phyloP scores from a whole-genome alignment of 2,113 vertebrate species.

The Carassius carassius region DNA sequence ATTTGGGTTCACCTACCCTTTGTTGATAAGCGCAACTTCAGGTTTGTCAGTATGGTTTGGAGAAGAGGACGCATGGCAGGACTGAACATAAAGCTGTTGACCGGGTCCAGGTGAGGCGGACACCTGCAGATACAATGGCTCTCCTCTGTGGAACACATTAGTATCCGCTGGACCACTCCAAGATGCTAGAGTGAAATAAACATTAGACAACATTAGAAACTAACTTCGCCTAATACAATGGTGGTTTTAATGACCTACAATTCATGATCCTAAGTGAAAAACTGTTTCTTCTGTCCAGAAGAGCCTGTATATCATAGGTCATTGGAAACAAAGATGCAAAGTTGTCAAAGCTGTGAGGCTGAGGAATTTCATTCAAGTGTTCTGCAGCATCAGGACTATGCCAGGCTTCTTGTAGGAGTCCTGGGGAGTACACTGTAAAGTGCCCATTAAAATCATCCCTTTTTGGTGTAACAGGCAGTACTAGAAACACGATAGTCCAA shows the following conservation, averaged over 20 bases:
- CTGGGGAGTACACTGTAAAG: neutral
- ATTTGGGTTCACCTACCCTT: slow-evolving; percentile 59
- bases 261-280: slow-evolving; percentile 64
- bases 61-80: slow-evolving; percentile 64
- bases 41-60: slow-evolving; percentile 54
- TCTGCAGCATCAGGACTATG: neutral
- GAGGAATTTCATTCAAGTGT: neutral
- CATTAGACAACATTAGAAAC: neutral
- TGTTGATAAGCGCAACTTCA: slow-evolving; percentile 63
- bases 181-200: slow-evolving; percentile 53
- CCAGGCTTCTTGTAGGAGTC: neutral
- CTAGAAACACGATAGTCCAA: neutral
- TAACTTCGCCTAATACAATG: neutral
- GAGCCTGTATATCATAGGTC: neutral
- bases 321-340: neutral
- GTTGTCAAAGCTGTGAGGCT: neutral
- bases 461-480: neutral
- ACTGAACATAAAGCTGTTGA: slow-evolving; percentile 66
- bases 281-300: neutral
- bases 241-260: slow-evolving; percentile 52
- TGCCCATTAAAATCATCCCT: neutral
- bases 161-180: slow-evolving; percentile 59
- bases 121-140: slow-evolving; percentile 63
- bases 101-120: slow-evolving; percentile 41
- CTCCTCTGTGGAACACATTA: slow-evolving; percentile 60